Conservation (phyloP, 2,888 invertebrate genomes). For the Zelleria hepariella region DNA sequence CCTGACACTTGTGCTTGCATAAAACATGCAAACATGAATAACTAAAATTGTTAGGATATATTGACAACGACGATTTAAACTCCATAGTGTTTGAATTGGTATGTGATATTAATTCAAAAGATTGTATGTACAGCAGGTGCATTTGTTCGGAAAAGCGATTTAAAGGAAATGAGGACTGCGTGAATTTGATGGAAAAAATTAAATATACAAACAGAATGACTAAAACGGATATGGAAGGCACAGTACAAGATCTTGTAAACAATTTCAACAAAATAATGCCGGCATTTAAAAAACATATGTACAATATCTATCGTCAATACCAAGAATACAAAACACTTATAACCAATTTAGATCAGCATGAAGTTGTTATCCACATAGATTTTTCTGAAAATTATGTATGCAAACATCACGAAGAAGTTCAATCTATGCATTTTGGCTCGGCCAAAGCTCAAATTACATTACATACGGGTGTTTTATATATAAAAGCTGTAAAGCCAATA, state of each 20-base stretch:
- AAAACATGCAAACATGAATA: conserved; percentile 14
- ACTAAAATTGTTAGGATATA: neutral
- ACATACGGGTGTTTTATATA: conserved; percentile 4
- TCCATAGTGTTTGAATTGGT: neutral
- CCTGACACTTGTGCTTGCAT: conserved; percentile 17
- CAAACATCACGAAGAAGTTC: neutral
- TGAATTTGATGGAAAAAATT: neutral
- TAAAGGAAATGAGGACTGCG: neutral
- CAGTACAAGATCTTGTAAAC: neutral
- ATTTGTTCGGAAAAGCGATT: neutral
- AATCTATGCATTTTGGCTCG: conserved; percentile 1
- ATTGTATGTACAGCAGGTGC: neutral
- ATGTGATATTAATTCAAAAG: neutral
- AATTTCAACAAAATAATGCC: neutral
- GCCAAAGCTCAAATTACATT: conserved; percentile 1
- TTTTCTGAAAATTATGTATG: conserved; percentile 1
- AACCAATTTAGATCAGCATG: neutral
- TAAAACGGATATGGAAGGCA: no score
- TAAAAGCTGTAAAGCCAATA: neutral
- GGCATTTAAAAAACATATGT: neutral
- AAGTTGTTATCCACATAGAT: neutral
- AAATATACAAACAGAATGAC: neutral
- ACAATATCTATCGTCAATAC: neutral
- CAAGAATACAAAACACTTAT: neutral
- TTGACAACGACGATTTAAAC: neutral